Conservation (phyloP, 2,888 invertebrate genomes). For the Dascillus cervinus region DNA sequence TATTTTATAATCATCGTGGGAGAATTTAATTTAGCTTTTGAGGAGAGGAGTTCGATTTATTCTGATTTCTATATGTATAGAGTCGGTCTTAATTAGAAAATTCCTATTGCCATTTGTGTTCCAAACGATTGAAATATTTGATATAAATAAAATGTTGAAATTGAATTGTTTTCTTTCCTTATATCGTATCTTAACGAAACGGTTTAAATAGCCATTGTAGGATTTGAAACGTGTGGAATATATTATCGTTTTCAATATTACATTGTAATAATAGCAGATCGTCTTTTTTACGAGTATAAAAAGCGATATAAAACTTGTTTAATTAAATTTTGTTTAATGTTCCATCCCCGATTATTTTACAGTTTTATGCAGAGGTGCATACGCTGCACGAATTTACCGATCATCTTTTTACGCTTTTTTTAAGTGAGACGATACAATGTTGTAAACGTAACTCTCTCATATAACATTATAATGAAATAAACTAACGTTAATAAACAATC, state of each 20-base stretch:
- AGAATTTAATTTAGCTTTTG: too few relatives aligned
- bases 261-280: constrained; percentile 39
- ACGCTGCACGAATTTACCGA: constrained; percentile 1
- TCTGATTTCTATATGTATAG: too few relatives aligned
- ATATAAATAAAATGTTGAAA: constrained; percentile 1
- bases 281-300: constrained; percentile 39
- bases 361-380: constrained; percentile 20
- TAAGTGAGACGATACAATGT: constrained; percentile 2
- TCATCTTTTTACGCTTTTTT: not conserved
- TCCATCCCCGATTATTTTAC: constrained; percentile 38
- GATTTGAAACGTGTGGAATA: constrained; percentile 33
- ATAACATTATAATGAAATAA: constrained; percentile 30
- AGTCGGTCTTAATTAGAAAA: too few relatives aligned
- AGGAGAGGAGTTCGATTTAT: too few relatives aligned
- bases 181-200: too few relatives aligned
- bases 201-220: constrained; percentile 18
- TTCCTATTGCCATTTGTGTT: too few relatives aligned
- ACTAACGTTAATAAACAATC: constrained; percentile 33
- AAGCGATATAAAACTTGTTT: constrained; percentile 41
- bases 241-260: constrained; percentile 34
- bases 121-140: not conserved
- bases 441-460: constrained; percentile 2
- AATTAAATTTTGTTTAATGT: constrained; percentile 42
- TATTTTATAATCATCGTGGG: too few relatives aligned
- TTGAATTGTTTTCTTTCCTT: too few relatives aligned